Evolutionary conservation across 2,888 invertebrate genomes (phyloP).

Genomic region (Ctenicera cuprea): DNA sequence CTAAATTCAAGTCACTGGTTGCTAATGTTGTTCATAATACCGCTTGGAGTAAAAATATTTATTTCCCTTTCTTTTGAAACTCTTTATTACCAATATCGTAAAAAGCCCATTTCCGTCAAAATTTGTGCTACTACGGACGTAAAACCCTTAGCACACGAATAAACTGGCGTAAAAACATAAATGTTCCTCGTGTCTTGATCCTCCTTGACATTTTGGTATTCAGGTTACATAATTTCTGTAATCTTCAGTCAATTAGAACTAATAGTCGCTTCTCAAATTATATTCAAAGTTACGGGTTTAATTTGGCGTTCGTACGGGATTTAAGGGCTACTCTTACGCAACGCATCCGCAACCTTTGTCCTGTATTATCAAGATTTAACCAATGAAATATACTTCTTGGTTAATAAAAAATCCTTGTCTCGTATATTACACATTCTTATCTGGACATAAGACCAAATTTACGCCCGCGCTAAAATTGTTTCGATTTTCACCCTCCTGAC

Average conservation of each 20-base stretch:
- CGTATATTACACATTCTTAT: slow-evolving; percentile 5
- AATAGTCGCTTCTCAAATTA: background rate
- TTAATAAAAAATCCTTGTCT: background rate
- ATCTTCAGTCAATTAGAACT: slow-evolving; percentile 13
- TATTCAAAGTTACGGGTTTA: background rate
- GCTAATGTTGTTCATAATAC: too few species aligned
- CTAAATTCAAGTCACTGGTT: too few species aligned
- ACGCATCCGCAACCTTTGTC: background rate
- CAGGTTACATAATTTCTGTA: background rate
- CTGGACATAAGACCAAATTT: slow-evolving; percentile 8
- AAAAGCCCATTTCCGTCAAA: too few species aligned
- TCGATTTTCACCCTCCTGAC: slow-evolving; percentile 3
- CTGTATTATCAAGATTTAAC: background rate
- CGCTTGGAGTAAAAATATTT: too few species aligned
- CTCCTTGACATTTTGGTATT: background rate
- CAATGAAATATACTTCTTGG: background rate
- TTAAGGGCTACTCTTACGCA: slow-evolving; percentile 2
- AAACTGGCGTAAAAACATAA: background rate
- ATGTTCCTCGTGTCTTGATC: background rate
- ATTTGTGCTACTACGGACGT: too few species aligned
- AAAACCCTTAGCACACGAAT: too few species aligned
- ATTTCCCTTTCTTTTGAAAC: too few species aligned
- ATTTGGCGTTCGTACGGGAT: background rate
- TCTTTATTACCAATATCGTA: too few species aligned
- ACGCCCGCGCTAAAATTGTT: slow-evolving; percentile 1